Evolutionary conservation across 2,888 invertebrate species (phyloP), one percentile per base, ranked within the genome.

Genomic region (Philhelius pedissequus): DNA sequence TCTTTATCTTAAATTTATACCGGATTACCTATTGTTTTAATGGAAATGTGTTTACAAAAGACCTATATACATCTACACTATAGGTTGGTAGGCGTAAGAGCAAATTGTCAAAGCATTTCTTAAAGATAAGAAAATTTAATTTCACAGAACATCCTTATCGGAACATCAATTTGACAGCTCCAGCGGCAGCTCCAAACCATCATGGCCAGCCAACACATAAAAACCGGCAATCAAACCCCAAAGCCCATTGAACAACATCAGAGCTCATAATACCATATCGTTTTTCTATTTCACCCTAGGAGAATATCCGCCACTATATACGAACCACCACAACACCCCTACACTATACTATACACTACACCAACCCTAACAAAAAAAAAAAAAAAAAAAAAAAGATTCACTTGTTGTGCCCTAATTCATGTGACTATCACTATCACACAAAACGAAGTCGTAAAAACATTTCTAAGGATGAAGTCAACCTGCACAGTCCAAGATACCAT

Each of bases 141-240:
- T 32, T 35, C 32, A 32, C 32, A 56, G 18, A 20, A 54, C 13
- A 20, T 35, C 20, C 18, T 56, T 56, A 56, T 56, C 56, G 32
- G 32, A 20, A 5, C 32, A 56, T 56, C 56, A 56, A 56, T 27
- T 18, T 32, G 56, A 56, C 56, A 35, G 56, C 32, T 35, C 20
- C 13, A 18, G 4, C 27, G 30, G 52, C 9, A 38, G n/a, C 40
- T 58, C n/a, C 1, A 18, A 60, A 27, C 9, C 60, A 40, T 62
- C 60, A 40, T 62, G 60, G 18, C 20, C 32, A 35, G 60, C 40
- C 25, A 60, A 60, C 22, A 60, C 60, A 62, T 62, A 62, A 81
- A 81, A 81, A 76, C 54, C 48, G 38, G 25, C 76, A 70, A 81
- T 81, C 76, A 76, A 50, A 75, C 64, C 45, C 75, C 62, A 64